Evolutionary conservation across 2,888 invertebrate genomes (phyloP).

Genomic region (Arge pagana): DNA sequence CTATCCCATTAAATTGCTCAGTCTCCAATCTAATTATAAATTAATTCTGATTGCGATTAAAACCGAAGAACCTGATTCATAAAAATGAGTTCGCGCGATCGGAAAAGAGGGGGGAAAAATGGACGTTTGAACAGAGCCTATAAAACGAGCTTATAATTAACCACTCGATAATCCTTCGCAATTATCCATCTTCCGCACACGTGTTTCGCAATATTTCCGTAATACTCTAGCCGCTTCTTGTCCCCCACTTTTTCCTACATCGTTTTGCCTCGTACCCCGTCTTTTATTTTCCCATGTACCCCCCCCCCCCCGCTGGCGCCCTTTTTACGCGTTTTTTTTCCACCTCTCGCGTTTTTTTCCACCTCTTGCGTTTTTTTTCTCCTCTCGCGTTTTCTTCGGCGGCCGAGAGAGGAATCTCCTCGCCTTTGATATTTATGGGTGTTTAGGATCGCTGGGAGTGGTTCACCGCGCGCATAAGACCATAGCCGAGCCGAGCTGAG

Average conservation of each 20-base stretch:
- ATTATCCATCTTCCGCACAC: too few relatives aligned
- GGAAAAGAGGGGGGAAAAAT: too few relatives aligned
- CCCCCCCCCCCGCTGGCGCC: background rate
- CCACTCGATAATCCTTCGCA: too few relatives aligned
- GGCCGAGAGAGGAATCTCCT: slow-evolving; percentile 30
- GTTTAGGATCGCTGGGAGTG: slow-evolving; percentile 47
- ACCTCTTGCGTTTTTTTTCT: slow-evolving; percentile 8
- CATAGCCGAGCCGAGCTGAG: slow-evolving; percentile 20
- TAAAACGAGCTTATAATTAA: too few relatives aligned
- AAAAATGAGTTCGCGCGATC: too few relatives aligned
- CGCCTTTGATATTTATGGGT: slow-evolving; percentile 44
- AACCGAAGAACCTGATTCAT: too few relatives aligned
- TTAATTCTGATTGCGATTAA: too few relatives aligned
- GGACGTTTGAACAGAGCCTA: too few relatives aligned
- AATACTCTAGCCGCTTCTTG: background rate
- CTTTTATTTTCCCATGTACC: background rate
- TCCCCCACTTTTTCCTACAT: background rate
- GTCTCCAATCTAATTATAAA: too few relatives aligned
- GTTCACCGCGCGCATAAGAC: slow-evolving; percentile 41
- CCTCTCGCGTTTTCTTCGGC: slow-evolving; percentile 36
- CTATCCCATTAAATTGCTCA: too few relatives aligned
- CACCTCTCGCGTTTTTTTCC: slow-evolving; percentile 3
- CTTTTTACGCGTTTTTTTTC: slow-evolving; percentile 9
- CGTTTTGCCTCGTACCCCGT: too few relatives aligned
- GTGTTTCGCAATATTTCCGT: too few relatives aligned